Conservation (phyloP, 1,140 invertebrate species). For the Drosophila yakuba region DNA sequence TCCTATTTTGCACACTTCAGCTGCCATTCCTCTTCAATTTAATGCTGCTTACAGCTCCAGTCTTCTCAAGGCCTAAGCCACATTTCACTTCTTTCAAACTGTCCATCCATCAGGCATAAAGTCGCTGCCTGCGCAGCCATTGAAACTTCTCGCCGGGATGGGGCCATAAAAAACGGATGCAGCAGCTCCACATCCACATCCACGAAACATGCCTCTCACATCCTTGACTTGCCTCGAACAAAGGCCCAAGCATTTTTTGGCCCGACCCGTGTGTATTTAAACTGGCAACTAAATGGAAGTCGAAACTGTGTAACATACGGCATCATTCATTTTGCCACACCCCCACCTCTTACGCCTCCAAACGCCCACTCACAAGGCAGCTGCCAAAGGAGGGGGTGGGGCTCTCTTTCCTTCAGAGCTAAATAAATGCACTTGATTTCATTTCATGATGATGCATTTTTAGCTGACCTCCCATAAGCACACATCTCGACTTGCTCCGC, state of each 20-base stretch:
- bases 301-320: constrained; percentile 55
- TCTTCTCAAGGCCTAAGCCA: constrained; percentile 51
- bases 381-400: background rate
- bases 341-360: constrained; percentile 1
- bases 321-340: constrained; percentile 77
- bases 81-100: constrained; percentile 52
- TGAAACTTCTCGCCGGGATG: constrained; percentile 27
- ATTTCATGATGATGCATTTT: constrained; percentile 80
- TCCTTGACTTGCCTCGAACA: constrained; percentile 34
- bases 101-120: constrained; percentile 63
- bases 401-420: constrained; percentile 9
- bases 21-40: constrained; percentile 3
- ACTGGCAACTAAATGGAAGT: constrained; percentile 75
- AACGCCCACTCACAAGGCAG: constrained; percentile 24
- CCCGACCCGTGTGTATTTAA: constrained; percentile 65
- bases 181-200: background rate
- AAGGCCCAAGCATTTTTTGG: constrained; percentile 68
- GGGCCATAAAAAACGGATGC: constrained; percentile 30
- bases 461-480: constrained; percentile 44
- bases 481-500: constrained; percentile 21
- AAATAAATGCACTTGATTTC: constrained; percentile 83
- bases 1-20: constrained; percentile 25
- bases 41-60: constrained; percentile 3
- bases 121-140: constrained; percentile 38
- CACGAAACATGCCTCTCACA: background rate